Conservation (phyloP, 92 coral and sea anemone genomes). For the Plumapathes pennacea region DNA sequence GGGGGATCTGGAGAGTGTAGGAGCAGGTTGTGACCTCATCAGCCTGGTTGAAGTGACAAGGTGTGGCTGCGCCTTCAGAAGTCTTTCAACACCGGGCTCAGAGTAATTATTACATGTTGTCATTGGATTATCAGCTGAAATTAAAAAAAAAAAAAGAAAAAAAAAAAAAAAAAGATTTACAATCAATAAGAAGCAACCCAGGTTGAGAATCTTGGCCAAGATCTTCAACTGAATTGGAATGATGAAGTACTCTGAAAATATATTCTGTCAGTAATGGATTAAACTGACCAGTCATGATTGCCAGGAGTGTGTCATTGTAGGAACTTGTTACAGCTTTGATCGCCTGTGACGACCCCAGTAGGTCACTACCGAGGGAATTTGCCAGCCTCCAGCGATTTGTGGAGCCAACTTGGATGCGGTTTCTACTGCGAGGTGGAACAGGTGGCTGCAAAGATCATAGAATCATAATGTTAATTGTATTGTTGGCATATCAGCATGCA, state of each 20-base stretch:
- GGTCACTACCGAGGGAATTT: constrained; percentile 75
- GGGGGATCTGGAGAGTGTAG: neutral
- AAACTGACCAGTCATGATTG: constrained; percentile 61
- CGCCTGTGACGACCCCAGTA: constrained; percentile 94
- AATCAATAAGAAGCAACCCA: too few species aligned
- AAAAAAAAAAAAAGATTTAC: too few species aligned
- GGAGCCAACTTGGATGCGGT: constrained; percentile 86
- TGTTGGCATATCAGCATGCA: too few species aligned
- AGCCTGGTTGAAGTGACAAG: constrained; percentile 64
- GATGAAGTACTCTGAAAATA: too few species aligned
- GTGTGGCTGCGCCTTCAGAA: constrained; percentile 36
- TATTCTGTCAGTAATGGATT: neutral
- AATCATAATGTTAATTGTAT: neutral
- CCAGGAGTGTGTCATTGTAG: constrained; percentile 75
- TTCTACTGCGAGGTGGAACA: constrained; percentile 69
- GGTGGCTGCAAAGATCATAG: constrained; percentile 74
- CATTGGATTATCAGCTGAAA: constrained; percentile 78
- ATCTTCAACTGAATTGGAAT: too few species aligned
- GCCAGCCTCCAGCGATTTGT: constrained; percentile 96
- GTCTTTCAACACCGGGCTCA: constrained; percentile 23
- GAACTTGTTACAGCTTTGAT: constrained; percentile 78
- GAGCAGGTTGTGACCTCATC: constrained; percentile 71
- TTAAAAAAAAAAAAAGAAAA: neutral
- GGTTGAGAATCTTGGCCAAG: too few species aligned
- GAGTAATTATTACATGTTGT: constrained; percentile 66